These are phyloP conservation scores for Noctua janthina DNA, from an alignment of 2,888 invertebrate genomes.

Conservation along the genomic window DNA sequence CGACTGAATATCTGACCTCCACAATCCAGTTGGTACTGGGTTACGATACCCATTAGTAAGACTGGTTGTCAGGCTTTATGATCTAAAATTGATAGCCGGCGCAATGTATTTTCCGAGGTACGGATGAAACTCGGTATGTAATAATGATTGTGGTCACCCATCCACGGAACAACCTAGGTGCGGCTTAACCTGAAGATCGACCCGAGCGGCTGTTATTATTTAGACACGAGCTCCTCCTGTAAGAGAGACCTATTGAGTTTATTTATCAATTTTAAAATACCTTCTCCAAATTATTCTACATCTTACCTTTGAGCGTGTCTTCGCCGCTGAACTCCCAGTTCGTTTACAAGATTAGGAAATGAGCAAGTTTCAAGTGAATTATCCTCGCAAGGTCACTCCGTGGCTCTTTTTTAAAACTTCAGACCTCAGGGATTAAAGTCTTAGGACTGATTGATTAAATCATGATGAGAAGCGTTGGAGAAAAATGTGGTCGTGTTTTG, in stretches of 20 bases:
- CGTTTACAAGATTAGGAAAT: constrained; percentile 63
- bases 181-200: too few species aligned
- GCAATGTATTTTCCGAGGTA: too few species aligned
- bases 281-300: constrained; percentile 28
- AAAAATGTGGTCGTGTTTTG: background rate
- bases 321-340: constrained; percentile 44
- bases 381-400: constrained; percentile 56
- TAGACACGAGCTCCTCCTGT: background rate
- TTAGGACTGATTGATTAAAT: constrained; percentile 61
- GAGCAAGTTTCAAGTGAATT: constrained; percentile 63
- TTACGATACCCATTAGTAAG: too few species aligned
- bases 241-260: background rate
- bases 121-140: too few species aligned
- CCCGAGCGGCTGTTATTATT: too few species aligned
- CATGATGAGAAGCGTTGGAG: constrained; percentile 36
- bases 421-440: constrained; percentile 34
- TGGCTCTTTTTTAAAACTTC: constrained; percentile 56
- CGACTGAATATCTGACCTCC: too few species aligned
- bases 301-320: constrained; percentile 22
- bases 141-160: too few species aligned
- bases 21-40: too few species aligned
- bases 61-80: too few species aligned
- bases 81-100: too few species aligned
- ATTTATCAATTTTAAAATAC: background rate
- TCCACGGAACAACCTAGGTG: too few species aligned